Evolutionary conservation across 2,113 vertebrate genomes (phyloP).

Genomic region (Aptenodytes patagonicus): DNA sequence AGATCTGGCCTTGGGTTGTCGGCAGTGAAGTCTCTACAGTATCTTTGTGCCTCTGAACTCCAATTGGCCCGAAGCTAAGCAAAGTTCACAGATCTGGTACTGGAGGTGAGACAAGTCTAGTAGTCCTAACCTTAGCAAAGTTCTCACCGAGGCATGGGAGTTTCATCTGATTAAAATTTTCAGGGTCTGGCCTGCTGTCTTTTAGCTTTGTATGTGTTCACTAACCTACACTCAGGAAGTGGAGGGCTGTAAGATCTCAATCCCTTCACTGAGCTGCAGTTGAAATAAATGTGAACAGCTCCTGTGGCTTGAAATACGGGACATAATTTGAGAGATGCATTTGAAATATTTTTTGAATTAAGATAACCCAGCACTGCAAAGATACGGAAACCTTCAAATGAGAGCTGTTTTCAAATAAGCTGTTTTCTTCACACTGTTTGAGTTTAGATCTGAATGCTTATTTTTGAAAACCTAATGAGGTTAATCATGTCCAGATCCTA

Average conservation of each 20-base stretch:
- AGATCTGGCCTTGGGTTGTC: background rate
- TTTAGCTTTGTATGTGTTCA: constrained; percentile 5
- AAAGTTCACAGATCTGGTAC: background rate
- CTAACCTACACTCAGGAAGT: background rate
- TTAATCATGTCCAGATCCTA: background rate
- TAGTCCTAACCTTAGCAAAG: background rate
- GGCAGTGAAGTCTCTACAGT: background rate
- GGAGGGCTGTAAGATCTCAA: background rate
- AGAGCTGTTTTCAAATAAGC: background rate
- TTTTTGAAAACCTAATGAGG: background rate
- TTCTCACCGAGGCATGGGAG: background rate
- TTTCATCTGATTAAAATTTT: background rate
- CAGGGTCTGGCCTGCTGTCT: background rate
- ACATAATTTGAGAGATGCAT: background rate
- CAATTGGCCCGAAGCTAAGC: background rate
- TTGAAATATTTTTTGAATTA: background rate
- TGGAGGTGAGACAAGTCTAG: background rate
- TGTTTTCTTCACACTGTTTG: background rate
- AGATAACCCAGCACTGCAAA: background rate
- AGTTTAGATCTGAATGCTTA: background rate
- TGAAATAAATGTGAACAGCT: background rate
- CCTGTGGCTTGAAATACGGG: background rate
- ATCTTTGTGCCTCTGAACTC: constrained; percentile 8
- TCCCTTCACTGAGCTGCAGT: background rate
- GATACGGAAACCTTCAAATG: background rate